Evolutionary conservation across 1,140 invertebrate genomes (phyloP).

Genomic region (Zeugodacus cucurbitae): DNA sequence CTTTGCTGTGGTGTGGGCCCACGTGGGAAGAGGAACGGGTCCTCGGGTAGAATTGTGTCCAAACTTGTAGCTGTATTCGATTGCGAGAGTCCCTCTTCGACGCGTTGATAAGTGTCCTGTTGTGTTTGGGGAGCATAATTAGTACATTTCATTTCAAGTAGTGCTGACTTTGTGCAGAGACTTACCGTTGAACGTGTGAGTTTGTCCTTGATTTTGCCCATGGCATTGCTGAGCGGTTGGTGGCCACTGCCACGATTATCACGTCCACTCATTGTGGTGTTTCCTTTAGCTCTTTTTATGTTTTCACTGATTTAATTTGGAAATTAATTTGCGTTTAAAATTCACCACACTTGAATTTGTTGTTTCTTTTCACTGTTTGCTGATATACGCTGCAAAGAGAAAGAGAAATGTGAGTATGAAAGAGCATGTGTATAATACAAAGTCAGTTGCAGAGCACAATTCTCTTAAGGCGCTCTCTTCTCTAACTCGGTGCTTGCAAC

Average conservation of each 20-base stretch:
- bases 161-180: background rate
- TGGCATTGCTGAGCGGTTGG: constrained; percentile 62
- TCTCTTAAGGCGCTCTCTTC: background rate
- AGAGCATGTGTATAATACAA: background rate
- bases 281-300: constrained; percentile 17
- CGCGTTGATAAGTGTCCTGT: constrained; percentile 57
- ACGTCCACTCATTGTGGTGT: constrained; percentile 59
- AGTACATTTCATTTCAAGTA: background rate
- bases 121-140: background rate
- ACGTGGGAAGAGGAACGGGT: constrained; percentile 59
- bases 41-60: constrained; percentile 64
- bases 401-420: background rate
- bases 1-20: constrained; percentile 45
- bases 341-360: constrained; percentile 42
- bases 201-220: constrained; percentile 65
- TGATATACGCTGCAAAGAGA: constrained; percentile 3
- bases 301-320: background rate
- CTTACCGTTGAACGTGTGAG: constrained; percentile 58
- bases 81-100: constrained; percentile 60
- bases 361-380: background rate
- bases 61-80: constrained; percentile 65
- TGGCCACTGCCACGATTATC: constrained; percentile 60
- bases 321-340: background rate
- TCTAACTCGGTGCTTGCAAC: background rate
- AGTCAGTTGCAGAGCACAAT: background rate